Percentiles rank a stretch among this genome's conserved stretches.
Evolutionary conservation across 2,888 invertebrate genomes (phyloP).

Genomic region (Exephanes ischioxanthus): DNA sequence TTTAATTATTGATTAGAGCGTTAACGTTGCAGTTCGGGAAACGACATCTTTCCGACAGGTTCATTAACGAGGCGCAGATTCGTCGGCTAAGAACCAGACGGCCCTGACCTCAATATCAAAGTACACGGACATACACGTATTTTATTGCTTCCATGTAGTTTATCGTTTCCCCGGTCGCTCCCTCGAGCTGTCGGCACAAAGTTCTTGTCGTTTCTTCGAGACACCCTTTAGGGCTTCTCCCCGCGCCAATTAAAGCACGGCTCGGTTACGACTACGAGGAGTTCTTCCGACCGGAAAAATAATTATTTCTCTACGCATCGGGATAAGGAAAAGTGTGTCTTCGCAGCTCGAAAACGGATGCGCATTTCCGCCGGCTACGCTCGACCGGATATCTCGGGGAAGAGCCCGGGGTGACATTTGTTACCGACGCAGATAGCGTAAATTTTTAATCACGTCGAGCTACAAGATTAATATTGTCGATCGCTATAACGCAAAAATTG

Average conservation of each 20-base stretch:
- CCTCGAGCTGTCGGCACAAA: conserved; percentile 46
- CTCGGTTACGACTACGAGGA: conserved; percentile 43
- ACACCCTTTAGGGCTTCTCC: conserved; percentile 13
- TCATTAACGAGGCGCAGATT: conserved; percentile 15
- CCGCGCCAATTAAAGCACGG: conserved; percentile 61
- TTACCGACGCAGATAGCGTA: too few species aligned
- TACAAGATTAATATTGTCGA: background rate
- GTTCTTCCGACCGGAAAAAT: conserved; percentile 57
- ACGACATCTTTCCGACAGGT: conserved; percentile 19
- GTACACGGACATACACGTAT: background rate
- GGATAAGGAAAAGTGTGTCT: conserved; percentile 48
- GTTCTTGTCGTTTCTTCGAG: conserved; percentile 51
- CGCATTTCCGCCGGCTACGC: background rate
- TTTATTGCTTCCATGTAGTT: conserved; percentile 11
- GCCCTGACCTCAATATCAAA: background rate
- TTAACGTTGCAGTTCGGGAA: conserved; percentile 7
- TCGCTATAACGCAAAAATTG: background rate
- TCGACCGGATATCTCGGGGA: too few species aligned
- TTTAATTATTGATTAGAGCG: background rate
- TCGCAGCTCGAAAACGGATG: background rate
- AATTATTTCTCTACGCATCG: conserved; percentile 52
- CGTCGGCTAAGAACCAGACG: background rate
- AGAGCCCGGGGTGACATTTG: too few species aligned
- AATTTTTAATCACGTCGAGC: too few species aligned
- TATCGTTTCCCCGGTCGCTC: background rate